Evolutionary conservation across 2,797 vertebrate genomes (phyloP).

Genomic region (Catharus ustulatus): DNA sequence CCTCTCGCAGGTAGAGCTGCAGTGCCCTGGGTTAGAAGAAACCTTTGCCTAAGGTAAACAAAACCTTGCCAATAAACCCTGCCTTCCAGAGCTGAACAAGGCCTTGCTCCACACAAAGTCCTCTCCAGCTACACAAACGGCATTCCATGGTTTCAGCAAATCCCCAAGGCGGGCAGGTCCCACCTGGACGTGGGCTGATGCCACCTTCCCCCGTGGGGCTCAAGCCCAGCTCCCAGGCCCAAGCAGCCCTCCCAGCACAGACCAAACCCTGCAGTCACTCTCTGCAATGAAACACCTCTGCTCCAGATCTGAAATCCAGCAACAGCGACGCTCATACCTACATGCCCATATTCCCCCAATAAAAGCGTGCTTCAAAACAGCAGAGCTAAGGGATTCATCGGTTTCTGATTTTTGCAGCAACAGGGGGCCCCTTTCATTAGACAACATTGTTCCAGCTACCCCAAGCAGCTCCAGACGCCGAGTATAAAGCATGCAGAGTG

Average conservation of each 20-base stretch:
- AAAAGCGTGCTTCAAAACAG: not conserved
- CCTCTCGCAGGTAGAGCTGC: not conserved
- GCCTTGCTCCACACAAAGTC: not conserved
- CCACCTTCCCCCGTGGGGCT: fast-evolving
- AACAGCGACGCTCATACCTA: not conserved
- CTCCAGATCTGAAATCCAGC: not conserved
- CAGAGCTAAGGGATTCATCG: not conserved
- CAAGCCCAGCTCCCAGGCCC: not conserved
- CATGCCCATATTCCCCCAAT: not conserved
- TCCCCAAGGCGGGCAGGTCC: not conserved
- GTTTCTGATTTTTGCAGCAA: conserved; percentile 48
- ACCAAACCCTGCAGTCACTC: fast-evolving
- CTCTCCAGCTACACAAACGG: not conserved
- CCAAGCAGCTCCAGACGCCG: not conserved
- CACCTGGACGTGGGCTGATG: not conserved
- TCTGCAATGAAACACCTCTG: not conserved
- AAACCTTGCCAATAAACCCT: not conserved
- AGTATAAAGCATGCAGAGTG: not conserved
- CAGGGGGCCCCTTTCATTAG: conserved; percentile 34
- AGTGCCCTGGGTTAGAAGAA: not conserved
- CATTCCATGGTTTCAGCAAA: not conserved
- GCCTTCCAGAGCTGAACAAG: not conserved
- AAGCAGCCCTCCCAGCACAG: not conserved
- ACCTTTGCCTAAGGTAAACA: not conserved
- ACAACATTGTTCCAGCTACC: conserved; percentile 35